Evolutionary conservation across 1,140 invertebrate genomes (phyloP), one percentile per base, ranked within the genome.

Genomic region (Parapsyche elsis): DNA sequence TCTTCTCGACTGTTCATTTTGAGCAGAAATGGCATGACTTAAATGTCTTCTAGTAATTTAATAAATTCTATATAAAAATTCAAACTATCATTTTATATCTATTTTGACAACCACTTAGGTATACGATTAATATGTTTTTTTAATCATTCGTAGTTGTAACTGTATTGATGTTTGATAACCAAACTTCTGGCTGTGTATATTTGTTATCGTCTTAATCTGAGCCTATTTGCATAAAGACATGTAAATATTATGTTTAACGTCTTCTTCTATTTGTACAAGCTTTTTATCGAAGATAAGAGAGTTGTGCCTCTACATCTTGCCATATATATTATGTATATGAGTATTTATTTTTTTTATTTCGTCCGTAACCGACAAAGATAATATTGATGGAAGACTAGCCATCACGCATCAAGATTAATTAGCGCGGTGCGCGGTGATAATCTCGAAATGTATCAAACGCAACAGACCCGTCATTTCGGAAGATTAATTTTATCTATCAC

Each of bases 211-310:
- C 57, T 61, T 61, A 61, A 61, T 61, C 57, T 61, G 57, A 61
- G 57, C 14, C 10, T 61, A 61, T 61, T 61, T 61, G 57, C 57
- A 61, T 61, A 61, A 61, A 21, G 57, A 61, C 57, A 61, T 61
- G 57, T 61, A 61, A 61, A 61, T 61, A 21, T 61, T 61, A 61
- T 61, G 57, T 61, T 61, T 61, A 61, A 61, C 57, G 57, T 61
- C 57, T 61, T 61, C 21, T 61, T 61, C 57, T 61, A 61, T 61
- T 61, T 61, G 57, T 21, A 21, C 16, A 38, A 16, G 57, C 53
- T 61, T 61, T 61, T 61, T 61, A 21, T 21, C 16, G 57, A 61
- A 9, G 57, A 61, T 61, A 61, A 61, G 57, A 53, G 16, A 14
- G 49, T 5, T 9, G 14, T 10, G 49, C 12, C 2, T 2, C 1